Conservation (phyloP, 2,797 vertebrate genomes). For the Helostoma temminkii region DNA sequence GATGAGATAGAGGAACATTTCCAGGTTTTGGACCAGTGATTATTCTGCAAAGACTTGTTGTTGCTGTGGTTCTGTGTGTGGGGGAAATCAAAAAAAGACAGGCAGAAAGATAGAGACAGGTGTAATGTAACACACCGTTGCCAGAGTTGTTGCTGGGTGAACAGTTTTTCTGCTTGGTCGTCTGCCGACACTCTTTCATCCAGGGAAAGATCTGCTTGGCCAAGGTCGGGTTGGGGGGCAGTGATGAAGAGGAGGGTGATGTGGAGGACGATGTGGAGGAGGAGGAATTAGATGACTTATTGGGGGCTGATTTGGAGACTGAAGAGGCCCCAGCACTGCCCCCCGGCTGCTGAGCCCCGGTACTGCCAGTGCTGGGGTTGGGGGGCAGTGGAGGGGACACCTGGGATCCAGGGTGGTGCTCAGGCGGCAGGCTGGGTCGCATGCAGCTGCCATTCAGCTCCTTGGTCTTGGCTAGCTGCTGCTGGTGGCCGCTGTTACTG, state of each 20-base stretch:
- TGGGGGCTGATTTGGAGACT: slow-evolving; percentile 80
- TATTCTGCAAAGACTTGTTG: slow-evolving; percentile 6
- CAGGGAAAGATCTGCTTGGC: slow-evolving; percentile 99
- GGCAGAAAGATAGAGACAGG: slow-evolving; percentile 59
- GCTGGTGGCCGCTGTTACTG: slow-evolving; percentile 72
- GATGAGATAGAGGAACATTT: slow-evolving; percentile 7
- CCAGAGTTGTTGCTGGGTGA: slow-evolving; percentile 93
- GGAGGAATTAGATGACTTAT: slow-evolving; percentile 76
- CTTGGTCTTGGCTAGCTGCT: slow-evolving; percentile 91
- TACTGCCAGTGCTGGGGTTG: slow-evolving; percentile 84
- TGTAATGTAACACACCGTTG: slow-evolving; percentile 82
- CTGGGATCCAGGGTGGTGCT: slow-evolving; percentile 88
- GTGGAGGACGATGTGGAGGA: slow-evolving; percentile 75
- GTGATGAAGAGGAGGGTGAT: slow-evolving; percentile 83
- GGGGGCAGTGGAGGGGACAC: slow-evolving; percentile 87
- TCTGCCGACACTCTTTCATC: slow-evolving; percentile 98
- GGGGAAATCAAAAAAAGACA: slow-evolving; percentile 15
- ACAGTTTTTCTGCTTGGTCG: slow-evolving; percentile 96
- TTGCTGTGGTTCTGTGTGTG: neutral
- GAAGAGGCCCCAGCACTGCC: slow-evolving; percentile 75
- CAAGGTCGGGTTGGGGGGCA: slow-evolving; percentile 88
- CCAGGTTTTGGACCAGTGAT: slow-evolving; percentile 3
- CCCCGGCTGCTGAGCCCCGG: slow-evolving; percentile 84
- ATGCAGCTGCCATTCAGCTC: slow-evolving; percentile 97
- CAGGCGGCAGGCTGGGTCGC: slow-evolving; percentile 88